Conservation (phyloP, 2,113 vertebrate genomes). For the Eira barbara region DNA sequence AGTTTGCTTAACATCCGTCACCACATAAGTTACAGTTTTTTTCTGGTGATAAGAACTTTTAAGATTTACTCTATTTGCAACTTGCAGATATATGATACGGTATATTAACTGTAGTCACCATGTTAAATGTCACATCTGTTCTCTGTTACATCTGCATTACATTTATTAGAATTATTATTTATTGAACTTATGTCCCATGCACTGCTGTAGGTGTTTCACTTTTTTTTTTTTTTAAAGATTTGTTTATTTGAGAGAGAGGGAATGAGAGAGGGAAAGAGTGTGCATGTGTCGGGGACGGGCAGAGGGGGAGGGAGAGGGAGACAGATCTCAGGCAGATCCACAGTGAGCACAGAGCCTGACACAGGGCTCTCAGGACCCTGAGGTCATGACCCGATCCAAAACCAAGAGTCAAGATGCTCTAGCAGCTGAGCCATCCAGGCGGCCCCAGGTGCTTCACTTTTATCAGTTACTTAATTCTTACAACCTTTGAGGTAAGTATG, state of each 20-base stretch:
- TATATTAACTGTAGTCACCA: not conserved
- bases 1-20: not conserved
- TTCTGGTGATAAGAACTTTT: not conserved
- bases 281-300: not conserved
- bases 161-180: not conserved
- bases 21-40: not conserved
- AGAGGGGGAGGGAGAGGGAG: not conserved
- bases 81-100: not conserved
- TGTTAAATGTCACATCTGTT: not conserved
- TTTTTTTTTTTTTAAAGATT: not conserved
- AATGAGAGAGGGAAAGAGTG: not conserved
- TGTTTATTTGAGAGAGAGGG: not conserved
- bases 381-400: not conserved
- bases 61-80: not conserved
- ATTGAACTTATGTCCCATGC: not conserved
- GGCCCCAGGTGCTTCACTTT: not conserved
- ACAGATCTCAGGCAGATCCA: not conserved
- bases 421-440: not conserved
- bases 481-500: not conserved
- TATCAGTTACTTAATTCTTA: not conserved
- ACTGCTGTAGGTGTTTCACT: not conserved
- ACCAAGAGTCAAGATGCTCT: not conserved
- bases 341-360: not conserved
- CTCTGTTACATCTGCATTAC: not conserved
- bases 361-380: not conserved